These are phyloP conservation scores for Rhinatrema bivittatum DNA, from an alignment of 2,797 vertebrate species.

Conservation along the genomic window DNA sequence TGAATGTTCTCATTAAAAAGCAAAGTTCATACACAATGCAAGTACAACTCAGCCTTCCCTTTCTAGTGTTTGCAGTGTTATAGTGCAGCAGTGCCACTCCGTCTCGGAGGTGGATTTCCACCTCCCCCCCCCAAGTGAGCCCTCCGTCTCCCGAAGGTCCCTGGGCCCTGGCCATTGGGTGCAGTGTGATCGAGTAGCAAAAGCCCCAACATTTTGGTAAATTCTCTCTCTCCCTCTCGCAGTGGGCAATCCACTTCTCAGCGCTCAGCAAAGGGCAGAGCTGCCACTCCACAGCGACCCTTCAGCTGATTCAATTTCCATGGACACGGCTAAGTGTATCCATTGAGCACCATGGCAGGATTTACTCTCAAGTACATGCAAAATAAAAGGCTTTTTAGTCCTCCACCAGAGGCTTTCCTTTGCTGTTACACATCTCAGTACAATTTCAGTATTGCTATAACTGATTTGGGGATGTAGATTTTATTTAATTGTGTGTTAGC, in stretches of 20 bases:
- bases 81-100: too few species aligned
- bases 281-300: not conserved
- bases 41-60: too few species aligned
- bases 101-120: not conserved
- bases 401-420: too few species aligned
- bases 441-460: too few species aligned
- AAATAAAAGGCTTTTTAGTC: too few species aligned
- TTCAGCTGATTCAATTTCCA: not conserved
- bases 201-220: not conserved
- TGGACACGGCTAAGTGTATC: not conserved
- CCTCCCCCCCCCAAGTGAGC: not conserved
- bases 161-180: not conserved
- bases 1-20: not conserved
- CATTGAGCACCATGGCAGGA: not conserved
- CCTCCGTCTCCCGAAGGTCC: not conserved
- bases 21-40: not conserved
- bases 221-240: not conserved
- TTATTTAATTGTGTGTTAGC: too few species aligned
- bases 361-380: conserved; percentile 7
- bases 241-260: not conserved
- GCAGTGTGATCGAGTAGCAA: not conserved
- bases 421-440: too few species aligned
- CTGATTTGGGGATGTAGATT: too few species aligned
- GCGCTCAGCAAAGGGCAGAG: not conserved
- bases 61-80: too few species aligned